Conservation (phyloP, 92 coral and sea anemone species). For the Porites lobata region DNA sequence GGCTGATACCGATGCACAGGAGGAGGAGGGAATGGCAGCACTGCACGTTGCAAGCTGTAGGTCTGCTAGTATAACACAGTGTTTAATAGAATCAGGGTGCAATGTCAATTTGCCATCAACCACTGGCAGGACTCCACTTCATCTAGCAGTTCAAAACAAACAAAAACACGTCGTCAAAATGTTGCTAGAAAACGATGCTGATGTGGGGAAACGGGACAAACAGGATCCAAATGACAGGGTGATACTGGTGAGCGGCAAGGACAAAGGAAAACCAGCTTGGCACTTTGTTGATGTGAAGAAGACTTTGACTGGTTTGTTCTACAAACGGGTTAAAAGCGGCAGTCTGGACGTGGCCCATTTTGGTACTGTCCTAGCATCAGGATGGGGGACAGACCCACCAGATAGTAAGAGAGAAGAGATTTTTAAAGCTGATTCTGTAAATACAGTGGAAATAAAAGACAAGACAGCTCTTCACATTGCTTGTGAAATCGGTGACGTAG, state of each 20-base stretch:
- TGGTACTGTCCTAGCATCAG: slow-evolving; percentile 35
- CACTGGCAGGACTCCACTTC: slow-evolving; percentile 41
- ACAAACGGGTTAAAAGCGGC: slow-evolving; percentile 1
- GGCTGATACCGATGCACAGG: not conserved
- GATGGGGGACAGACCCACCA: slow-evolving; percentile 30
- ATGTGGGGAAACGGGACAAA: slow-evolving; percentile 5
- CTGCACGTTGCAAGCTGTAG: slow-evolving; percentile 24
- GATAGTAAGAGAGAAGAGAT: not conserved
- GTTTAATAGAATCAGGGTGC: slow-evolving; percentile 21
- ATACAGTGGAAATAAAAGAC: not conserved
- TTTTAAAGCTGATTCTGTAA: not conserved
- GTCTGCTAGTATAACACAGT: not conserved
- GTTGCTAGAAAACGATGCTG: slow-evolving; percentile 26
- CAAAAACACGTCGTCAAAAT: slow-evolving; percentile 19
- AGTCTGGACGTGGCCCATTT: not conserved
- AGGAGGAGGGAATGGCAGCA: not conserved
- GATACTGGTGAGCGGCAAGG: slow-evolving; percentile 34
- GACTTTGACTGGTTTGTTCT: slow-evolving; percentile 3
- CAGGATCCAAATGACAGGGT: slow-evolving; percentile 6
- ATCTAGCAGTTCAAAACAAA: slow-evolving; percentile 34
- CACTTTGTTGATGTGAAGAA: slow-evolving; percentile 30
- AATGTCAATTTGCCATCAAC: slow-evolving; percentile 13
- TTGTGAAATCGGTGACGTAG: not conserved
- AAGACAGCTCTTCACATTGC: slow-evolving; percentile 35
- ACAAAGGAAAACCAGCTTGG: slow-evolving; percentile 34